Evolutionary conservation across 2,888 invertebrate genomes (phyloP), one percentile per base, ranked within the genome.

Genomic region (Conomelus anceps): DNA sequence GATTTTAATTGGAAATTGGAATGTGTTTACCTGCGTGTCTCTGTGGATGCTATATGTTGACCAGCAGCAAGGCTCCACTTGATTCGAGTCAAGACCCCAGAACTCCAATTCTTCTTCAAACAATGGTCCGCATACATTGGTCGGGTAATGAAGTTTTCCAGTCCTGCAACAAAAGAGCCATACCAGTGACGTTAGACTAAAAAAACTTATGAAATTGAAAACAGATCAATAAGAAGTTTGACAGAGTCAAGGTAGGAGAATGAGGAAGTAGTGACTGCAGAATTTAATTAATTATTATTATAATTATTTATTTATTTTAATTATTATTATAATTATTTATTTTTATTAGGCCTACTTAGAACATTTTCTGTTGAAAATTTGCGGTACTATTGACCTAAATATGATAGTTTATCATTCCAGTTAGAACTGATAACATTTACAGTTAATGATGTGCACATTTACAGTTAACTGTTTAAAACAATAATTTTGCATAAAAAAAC

Each of bases 41-140:
- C 97, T 95, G 93, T 97, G 97, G 93, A 96, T 96, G 93, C 97
- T 96, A 94, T 99, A 99, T 23, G 99, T 99, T 94, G 98, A 99
- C 99, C 99, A 99, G 94, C 99, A 99, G 94, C 99, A 99, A 4
- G 98, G 98, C 93, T 99, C 98, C 93, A 99, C 98, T 94, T 99
- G 98, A 95, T 99, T 98, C 91, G 98, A 97, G 94, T 98, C 98
- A 93, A 99, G 95, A 90, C 98, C 98, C 98, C 98, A 98, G 94
- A 98, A 99, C 94, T 98, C 98, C 93, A 98, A 94, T 94, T 99
- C 98, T 93, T 98, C 98, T 92, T 99, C 98, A 93, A 99, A 99
- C 87, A 99, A 94, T 22, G 98, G 98, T 0, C 98, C 98, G 93
- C 98, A 98, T n/a, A 99, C 98, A 94, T 98, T 98, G 90, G 98